Evolutionary conservation across 2,797 vertebrate genomes (phyloP), one percentile per base, ranked within the genome.

Genomic region (Melanotaenia trifasciata): DNA sequence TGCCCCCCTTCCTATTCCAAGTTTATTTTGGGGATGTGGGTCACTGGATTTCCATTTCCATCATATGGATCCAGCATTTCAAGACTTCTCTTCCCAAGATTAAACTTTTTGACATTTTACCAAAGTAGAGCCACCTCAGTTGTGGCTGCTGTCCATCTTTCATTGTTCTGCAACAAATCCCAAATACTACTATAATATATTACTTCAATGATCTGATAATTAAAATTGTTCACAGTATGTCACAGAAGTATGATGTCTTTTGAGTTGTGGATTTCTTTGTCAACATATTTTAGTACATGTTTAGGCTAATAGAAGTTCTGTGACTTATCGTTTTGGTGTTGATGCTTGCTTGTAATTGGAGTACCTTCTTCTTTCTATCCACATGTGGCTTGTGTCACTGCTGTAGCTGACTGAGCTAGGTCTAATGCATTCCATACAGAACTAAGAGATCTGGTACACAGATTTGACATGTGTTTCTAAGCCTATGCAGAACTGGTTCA

Each of bases 21-120:
- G 84, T 92, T 91, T 94, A 89, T 91, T 92, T 92, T 74, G 40
- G 78, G 78, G 75, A 89, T 90, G 65, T 72, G 79, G 87, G 89
- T 92, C 88, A 90, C 70, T 86, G 78, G 82, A 83, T 77, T 70
- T 77, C 62, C 63, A 74, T 78, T 86, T 90, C 70, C 76, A 87
- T 82, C 78, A 84, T 86, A 77, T 81, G 81, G 79, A 87, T 85
- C 71, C 76, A 83, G 74, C 70, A 65, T 89, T 89, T 84, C 40
- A 78, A 76, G 56, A 70, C 73, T 54, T 72, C 64, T 64, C 58
- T 63, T 78, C 58, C 62, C 5, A 26, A 45, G 33, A 85, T 82
- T 45, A 87, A 89, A 75, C 71, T 10, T 84, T 75, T 67, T 78
- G 67, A 76, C 74, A 70, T 80, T 87, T 40, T 70, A 36, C 35